phyloP scores from a whole-genome alignment of 2,888 invertebrate species.

The Patella caerulea region DNA sequence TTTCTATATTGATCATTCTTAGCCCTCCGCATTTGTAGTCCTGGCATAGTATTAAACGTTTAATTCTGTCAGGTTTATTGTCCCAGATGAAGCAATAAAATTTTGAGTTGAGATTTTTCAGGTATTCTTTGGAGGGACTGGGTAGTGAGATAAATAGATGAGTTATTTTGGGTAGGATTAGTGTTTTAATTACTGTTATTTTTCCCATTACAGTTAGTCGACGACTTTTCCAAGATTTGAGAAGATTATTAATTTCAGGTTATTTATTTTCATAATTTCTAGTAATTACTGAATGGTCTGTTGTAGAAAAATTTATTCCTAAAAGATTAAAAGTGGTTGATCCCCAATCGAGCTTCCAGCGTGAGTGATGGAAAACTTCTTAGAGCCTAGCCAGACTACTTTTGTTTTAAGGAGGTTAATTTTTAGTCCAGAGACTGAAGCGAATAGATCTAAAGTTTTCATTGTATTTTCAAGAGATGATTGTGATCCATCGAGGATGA shows the following conservation, averaged over 20 bases:
- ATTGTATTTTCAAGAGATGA: constrained; percentile 5
- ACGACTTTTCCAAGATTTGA: background rate
- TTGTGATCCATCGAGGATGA: constrained; percentile 15
- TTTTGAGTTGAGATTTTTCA: background rate
- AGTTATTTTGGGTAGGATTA: constrained; percentile 1
- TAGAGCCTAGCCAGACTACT: constrained; percentile 3
- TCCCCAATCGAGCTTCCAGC: constrained; percentile 16
- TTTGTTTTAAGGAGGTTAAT: constrained; percentile 12
- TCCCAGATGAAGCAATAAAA: background rate
- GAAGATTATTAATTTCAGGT: background rate
- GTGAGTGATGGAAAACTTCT: background rate
- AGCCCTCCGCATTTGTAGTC: background rate
- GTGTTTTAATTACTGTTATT: background rate
- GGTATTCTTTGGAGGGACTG: background rate
- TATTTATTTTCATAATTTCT: background rate
- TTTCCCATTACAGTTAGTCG: background rate
- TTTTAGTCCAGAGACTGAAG: background rate
- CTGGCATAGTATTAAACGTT: background rate
- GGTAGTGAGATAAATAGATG: background rate
- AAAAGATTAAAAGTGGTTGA: background rate
- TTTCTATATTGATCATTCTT: background rate
- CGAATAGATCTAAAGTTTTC: background rate
- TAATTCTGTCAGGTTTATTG: background rate
- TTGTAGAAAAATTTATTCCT: constrained; percentile 16
- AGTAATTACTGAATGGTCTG: background rate